Base-by-base conservation (phyloP, 1,140 invertebrate species). In the Diabrotica undecimpunctata region DNA sequence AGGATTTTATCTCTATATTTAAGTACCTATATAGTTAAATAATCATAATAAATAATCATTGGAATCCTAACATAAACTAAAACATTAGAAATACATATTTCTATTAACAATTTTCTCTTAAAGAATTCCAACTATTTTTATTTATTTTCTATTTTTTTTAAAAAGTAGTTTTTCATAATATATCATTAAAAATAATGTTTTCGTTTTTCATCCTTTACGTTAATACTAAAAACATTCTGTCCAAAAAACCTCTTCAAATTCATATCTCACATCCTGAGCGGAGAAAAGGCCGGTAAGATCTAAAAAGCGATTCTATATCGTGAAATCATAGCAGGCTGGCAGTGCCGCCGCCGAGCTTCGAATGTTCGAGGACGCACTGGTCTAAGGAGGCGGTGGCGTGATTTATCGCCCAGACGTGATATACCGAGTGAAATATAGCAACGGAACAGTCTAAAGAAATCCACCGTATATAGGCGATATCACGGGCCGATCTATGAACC, bases 361-460 rank as follows among this genome's bases (percentile, higher is more conserved):
- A 25, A 1, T 25, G 25, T 25, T 25, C 25, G 54, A 58, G 69
- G 70, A 61, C 66, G 66, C 62, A 61, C 61, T 64, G 66, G 66
- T 62, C 55, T 9, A 54, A 58, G 61, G 59, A 46, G 55, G 56
- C 59, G 67, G 62, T 61, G 63, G 52, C 65, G 65, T 75, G 73
- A 75, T 75, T 73, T 75, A 75, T 75, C 68, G 72, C 68, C 51
- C 68, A 67, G 67, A 70, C 68, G 73, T 75, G 73, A 75, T 75
- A 75, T 72, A 73, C 72, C 64, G 70, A 56, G 72, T 75, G 72
- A 75, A 73, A 75, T 75, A 75, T 75, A 62, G 70, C 67, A 60
- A 53, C 52, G 61, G 64, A 65, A 60, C 66, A 62, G 68, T 67
- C 71, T 71, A 70, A 75, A 73, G 73, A 74, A 73, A 75, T 75